phyloP scores from a whole-genome alignment of 1,140 invertebrate species.

The Zelostemma sp. region DNA sequence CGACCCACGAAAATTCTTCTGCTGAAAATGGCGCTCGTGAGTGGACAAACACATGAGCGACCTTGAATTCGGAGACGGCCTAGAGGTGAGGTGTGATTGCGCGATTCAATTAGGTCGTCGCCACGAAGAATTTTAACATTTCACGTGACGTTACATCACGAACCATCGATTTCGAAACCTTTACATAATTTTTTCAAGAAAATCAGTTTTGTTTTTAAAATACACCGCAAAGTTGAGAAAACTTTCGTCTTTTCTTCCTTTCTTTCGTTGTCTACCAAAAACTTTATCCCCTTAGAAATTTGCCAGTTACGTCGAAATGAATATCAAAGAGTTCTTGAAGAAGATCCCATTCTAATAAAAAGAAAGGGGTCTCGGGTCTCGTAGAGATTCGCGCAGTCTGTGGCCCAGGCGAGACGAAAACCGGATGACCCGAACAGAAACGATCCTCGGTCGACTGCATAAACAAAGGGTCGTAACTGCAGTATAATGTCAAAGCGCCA shows the following conservation, averaged over 20 bases:
- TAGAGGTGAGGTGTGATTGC: too few relatives aligned
- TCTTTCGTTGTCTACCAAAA: too few relatives aligned
- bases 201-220: too few relatives aligned
- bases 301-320: background rate
- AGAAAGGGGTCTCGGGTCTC: background rate
- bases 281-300: background rate
- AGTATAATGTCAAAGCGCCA: conserved; percentile 13
- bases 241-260: too few relatives aligned
- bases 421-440: conserved; percentile 31
- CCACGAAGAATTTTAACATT: too few relatives aligned
- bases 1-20: background rate
- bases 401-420: conserved; percentile 23
- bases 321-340: background rate
- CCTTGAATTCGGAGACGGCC: background rate
- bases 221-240: too few relatives aligned
- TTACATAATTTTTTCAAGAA: too few relatives aligned
- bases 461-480: conserved; percentile 47
- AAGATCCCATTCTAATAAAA: background rate
- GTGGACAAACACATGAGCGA: background rate
- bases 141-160: too few relatives aligned
- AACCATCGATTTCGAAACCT: too few relatives aligned
- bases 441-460: conserved; percentile 42
- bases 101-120: too few relatives aligned
- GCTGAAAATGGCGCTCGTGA: background rate
- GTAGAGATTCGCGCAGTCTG: background rate